Conservation (phyloP, 2,113 vertebrate genomes). For the Oenanthe melanoleuca region DNA sequence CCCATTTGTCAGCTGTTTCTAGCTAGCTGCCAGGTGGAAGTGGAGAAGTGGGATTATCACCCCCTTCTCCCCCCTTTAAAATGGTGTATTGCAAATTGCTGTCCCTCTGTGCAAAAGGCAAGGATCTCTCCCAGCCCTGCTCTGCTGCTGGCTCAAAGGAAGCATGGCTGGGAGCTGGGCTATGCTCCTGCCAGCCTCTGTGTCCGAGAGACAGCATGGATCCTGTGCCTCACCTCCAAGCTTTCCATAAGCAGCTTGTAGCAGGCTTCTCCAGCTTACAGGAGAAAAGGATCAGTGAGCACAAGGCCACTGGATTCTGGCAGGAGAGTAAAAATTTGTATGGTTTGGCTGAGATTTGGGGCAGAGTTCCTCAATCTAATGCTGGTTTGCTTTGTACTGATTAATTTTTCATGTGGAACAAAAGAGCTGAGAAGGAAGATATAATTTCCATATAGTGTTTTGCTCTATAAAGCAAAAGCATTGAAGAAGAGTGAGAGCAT, state of each 20-base stretch:
- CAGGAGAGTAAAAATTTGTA: not conserved
- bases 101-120: not conserved
- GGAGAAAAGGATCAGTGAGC: not conserved
- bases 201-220: rapidly evolving
- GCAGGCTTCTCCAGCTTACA: not conserved
- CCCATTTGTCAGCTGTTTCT: not conserved
- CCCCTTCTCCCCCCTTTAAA: not conserved
- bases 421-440: not conserved
- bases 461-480: not conserved
- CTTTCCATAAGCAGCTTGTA: rapidly evolving
- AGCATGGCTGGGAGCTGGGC: not conserved
- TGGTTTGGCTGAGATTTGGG: not conserved
- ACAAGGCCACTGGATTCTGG: not conserved
- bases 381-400: not conserved
- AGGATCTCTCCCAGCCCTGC: not conserved
- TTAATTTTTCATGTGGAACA: not conserved
- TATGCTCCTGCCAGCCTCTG: not conserved
- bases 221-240: not conserved
- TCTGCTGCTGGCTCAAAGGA: rapidly evolving
- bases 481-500: not conserved
- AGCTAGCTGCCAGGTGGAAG: not conserved
- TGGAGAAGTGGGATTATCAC: not conserved
- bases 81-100: not conserved
- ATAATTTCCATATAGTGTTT: not conserved
- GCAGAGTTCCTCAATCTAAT: not conserved